These are phyloP conservation scores for Thaumetopoea pityocampa DNA, from an alignment of 1,140 invertebrate species.

Conservation along the genomic window DNA sequence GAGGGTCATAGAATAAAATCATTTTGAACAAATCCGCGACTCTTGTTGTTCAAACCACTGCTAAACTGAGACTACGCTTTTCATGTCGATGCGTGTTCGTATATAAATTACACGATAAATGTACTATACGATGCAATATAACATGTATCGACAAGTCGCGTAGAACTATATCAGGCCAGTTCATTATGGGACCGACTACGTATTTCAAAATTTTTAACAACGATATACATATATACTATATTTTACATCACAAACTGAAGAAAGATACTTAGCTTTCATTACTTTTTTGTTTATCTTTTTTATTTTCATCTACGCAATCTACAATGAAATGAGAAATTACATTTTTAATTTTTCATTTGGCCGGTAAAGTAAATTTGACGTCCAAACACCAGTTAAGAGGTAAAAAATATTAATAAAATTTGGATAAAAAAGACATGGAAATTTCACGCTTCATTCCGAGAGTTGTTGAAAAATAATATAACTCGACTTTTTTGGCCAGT, in stretches of 20 bases:
- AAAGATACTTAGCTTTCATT: neutral
- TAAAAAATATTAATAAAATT: slow-evolving; percentile 29
- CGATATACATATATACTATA: neutral
- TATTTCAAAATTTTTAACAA: too few relatives aligned
- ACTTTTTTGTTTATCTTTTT: neutral
- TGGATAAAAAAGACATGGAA: slow-evolving; percentile 33
- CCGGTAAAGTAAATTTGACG: slow-evolving; percentile 32
- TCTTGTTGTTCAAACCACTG: too few relatives aligned
- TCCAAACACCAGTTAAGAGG: slow-evolving; percentile 29
- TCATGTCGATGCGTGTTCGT: too few relatives aligned
- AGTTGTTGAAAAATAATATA: slow-evolving; percentile 1
- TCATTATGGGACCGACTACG: too few relatives aligned
- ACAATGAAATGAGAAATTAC: slow-evolving; percentile 41
- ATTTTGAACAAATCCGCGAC: too few relatives aligned
- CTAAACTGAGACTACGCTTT: too few relatives aligned
- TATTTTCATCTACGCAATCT: slow-evolving; percentile 10
- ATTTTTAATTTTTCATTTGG: slow-evolving; percentile 58
- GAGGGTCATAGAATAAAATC: too few relatives aligned
- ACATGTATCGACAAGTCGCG: too few relatives aligned
- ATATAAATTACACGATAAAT: too few relatives aligned
- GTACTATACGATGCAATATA: too few relatives aligned
- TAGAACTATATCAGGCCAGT: too few relatives aligned
- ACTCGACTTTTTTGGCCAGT: neutral
- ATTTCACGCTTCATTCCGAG: slow-evolving; percentile 5
- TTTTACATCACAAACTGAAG: neutral